Evolutionary conservation across 2,797 vertebrate genomes (phyloP).

Genomic region (Erethizon dorsatum): DNA sequence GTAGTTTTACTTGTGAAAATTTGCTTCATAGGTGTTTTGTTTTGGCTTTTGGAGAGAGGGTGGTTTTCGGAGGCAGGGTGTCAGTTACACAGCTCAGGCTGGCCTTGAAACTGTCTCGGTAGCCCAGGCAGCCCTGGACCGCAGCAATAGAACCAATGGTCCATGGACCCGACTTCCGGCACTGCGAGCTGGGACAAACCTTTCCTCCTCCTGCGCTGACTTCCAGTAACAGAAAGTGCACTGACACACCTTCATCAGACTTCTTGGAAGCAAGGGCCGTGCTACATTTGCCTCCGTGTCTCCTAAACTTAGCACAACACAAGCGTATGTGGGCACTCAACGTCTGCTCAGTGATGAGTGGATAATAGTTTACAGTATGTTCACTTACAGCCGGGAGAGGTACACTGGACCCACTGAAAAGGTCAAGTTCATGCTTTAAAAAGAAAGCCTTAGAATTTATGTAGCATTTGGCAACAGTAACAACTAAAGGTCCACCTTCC

Average conservation of each 20-base stretch:
- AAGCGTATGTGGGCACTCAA: background rate
- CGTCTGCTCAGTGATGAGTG: background rate
- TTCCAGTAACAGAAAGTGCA: background rate
- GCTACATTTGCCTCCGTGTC: background rate
- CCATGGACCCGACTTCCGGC: background rate
- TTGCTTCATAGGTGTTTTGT: background rate
- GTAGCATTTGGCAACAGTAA: constrained; percentile 32
- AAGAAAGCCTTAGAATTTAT: background rate
- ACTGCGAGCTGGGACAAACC: background rate
- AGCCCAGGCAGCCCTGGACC: background rate
- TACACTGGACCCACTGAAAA: background rate
- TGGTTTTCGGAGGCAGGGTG: background rate
- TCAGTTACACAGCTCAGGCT: background rate
- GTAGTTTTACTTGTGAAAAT: background rate
- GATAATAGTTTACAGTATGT: background rate
- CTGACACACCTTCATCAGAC: background rate
- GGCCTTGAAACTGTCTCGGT: background rate
- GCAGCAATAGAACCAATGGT: background rate
- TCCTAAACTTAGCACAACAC: background rate
- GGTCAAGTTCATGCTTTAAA: background rate
- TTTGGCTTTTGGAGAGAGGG: background rate
- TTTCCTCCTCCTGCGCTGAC: background rate
- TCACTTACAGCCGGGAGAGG: background rate
- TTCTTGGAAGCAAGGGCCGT: background rate
- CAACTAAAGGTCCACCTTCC: constrained; percentile 17